Conservation (phyloP, 2,113 vertebrate species). For the Platysteira castanea region DNA sequence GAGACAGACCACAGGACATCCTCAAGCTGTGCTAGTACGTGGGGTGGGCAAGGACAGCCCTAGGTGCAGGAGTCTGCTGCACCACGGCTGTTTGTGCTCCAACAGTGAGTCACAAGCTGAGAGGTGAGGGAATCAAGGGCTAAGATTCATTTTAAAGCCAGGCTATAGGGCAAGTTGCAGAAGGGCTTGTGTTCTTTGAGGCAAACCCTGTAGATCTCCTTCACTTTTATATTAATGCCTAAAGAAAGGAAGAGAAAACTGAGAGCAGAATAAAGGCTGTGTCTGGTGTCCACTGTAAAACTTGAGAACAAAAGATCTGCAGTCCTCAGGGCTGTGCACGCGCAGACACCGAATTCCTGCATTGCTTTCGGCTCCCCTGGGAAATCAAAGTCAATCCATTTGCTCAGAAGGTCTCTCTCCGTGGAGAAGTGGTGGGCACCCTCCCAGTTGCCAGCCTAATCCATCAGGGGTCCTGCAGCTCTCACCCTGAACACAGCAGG, state of each 20-base stretch:
- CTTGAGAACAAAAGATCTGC: constrained; percentile 58
- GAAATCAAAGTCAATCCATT: not conserved
- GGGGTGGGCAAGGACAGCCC: not conserved
- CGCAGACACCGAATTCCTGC: constrained; percentile 16
- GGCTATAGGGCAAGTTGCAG: not conserved
- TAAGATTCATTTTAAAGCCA: not conserved
- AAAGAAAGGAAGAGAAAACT: constrained; percentile 18
- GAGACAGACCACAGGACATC: not conserved
- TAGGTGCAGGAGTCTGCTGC: not conserved
- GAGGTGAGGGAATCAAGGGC: not conserved
- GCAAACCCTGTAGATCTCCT: not conserved
- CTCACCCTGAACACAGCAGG: not conserved
- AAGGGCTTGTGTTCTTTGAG: not conserved
- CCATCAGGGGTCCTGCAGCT: not conserved
- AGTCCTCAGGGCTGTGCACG: not conserved
- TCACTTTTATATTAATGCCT: not conserved
- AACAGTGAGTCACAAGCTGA: not conserved
- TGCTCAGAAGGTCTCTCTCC: not conserved
- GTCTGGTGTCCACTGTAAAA: constrained; percentile 31
- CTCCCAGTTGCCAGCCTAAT: not conserved
- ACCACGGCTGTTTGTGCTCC: not conserved
- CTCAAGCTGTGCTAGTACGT: not conserved
- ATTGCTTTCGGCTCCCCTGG: not conserved
- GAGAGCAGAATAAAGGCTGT: constrained; percentile 16
- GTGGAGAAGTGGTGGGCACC: not conserved